Evolutionary conservation across 2,888 invertebrate species (phyloP).

Genomic region (Cephus sareptanus): DNA sequence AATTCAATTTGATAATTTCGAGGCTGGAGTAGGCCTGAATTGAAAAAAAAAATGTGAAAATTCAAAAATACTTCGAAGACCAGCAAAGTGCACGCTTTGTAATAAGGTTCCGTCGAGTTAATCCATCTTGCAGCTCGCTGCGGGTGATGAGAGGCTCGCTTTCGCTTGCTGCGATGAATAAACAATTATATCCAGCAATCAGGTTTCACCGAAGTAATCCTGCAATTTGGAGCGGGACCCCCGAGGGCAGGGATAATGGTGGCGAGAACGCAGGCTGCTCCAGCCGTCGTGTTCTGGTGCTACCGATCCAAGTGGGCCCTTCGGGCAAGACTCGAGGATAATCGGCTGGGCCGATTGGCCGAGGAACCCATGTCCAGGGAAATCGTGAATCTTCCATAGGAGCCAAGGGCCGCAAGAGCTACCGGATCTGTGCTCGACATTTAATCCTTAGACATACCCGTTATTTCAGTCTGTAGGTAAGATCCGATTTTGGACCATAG

Average conservation of each 20-base stretch:
- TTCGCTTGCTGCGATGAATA: conserved; percentile 37
- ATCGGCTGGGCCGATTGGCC: conserved; percentile 14
- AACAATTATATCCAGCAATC: conserved; percentile 44
- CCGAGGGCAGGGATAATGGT: conserved; percentile 33
- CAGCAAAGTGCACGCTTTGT: conserved; percentile 5
- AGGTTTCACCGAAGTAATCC: conserved; percentile 38
- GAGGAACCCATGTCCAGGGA: background rate
- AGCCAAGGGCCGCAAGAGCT: background rate
- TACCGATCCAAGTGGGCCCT: conserved; percentile 27
- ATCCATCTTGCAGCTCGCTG: conserved; percentile 31
- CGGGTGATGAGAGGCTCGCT: conserved; percentile 26
- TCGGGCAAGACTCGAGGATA: conserved; percentile 25
- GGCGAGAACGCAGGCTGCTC: conserved; percentile 20
- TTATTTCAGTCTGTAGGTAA: background rate
- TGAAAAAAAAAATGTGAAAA: background rate
- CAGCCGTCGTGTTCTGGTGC: conserved; percentile 25
- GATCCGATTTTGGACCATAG: background rate
- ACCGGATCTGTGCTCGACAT: background rate
- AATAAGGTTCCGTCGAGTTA: conserved; percentile 23
- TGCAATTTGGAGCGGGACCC: conserved; percentile 41
- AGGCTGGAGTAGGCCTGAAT: too few relatives aligned
- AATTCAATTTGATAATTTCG: background rate
- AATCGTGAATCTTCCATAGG: background rate
- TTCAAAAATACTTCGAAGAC: background rate
- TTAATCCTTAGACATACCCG: background rate